Evolutionary conservation across 2,113 vertebrate genomes (phyloP).

Genomic region (Fulica atra): DNA sequence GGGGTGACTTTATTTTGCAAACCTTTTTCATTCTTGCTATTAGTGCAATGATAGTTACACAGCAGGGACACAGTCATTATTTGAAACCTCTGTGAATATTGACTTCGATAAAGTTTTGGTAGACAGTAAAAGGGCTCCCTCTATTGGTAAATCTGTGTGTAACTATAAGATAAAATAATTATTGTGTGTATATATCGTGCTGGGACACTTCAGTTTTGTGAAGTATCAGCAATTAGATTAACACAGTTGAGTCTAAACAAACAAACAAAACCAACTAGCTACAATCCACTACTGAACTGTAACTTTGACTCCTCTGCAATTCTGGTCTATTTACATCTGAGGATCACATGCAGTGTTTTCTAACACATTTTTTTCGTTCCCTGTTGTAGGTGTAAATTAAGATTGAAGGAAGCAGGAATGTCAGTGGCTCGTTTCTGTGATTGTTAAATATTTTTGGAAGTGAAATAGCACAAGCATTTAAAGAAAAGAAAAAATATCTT

Average conservation of each 20-base stretch:
- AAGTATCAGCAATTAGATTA: neutral
- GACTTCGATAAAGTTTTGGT: neutral
- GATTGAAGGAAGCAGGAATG: neutral
- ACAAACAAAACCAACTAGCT: neutral
- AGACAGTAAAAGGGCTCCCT: slow-evolving; percentile 48
- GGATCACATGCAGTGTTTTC: neutral
- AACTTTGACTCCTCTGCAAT: neutral
- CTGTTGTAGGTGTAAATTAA: neutral
- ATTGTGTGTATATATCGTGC: accelerated
- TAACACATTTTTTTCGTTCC: neutral
- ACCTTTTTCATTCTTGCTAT: neutral
- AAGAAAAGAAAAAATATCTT: neutral
- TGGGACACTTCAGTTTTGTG: neutral
- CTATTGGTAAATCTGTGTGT: slow-evolving; percentile 1
- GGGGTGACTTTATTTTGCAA: slow-evolving; percentile 13
- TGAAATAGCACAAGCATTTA: neutral
- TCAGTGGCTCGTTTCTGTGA: neutral
- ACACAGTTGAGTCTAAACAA: neutral
- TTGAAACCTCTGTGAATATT: neutral
- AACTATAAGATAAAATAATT: neutral
- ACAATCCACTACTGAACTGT: neutral
- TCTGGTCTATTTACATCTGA: neutral
- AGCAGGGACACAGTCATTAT: neutral
- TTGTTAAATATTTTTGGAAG: neutral
- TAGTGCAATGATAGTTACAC: neutral